Evolutionary conservation across 2,888 invertebrate genomes (phyloP).

Genomic region (Synanthedon tipuliformis): DNA sequence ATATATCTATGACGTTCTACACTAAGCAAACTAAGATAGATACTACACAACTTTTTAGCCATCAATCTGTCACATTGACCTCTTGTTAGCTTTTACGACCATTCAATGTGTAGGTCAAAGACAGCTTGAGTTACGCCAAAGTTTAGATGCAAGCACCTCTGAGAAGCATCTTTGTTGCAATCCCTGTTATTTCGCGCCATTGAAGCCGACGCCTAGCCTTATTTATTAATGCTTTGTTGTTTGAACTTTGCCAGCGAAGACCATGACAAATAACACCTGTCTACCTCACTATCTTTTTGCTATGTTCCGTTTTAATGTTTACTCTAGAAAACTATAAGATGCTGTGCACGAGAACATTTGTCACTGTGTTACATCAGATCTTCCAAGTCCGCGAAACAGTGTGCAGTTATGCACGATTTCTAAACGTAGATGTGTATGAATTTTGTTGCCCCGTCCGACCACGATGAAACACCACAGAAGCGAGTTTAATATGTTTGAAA

Average conservation of each 20-base stretch:
- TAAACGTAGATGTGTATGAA: not conserved
- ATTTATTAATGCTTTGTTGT: constrained; percentile 30
- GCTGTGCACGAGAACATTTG: constrained; percentile 27
- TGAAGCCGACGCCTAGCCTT: constrained; percentile 28
- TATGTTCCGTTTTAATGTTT: constrained; percentile 22
- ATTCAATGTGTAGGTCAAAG: constrained; percentile 16
- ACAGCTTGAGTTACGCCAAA: constrained; percentile 15
- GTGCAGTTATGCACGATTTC: not conserved
- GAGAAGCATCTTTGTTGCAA: constrained; percentile 3
- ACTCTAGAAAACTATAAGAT: constrained; percentile 31
- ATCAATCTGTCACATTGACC: constrained; percentile 11
- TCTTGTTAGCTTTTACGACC: constrained; percentile 12
- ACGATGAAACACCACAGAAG: constrained; percentile 11
- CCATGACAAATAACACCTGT: constrained; percentile 38
- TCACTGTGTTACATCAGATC: constrained; percentile 11
- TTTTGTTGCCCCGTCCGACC: not conserved
- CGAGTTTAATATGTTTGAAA: constrained; percentile 30
- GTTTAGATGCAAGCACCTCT: not conserved
- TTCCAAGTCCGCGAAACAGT: not conserved
- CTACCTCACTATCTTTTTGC: constrained; percentile 14
- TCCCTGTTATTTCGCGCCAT: constrained; percentile 45
- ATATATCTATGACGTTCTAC: not conserved
- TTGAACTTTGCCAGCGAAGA: constrained; percentile 35
- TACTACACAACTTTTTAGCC: not conserved
- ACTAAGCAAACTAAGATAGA: not conserved